phyloP scores from a whole-genome alignment of 2,113 vertebrate species.

The Crypturellus undulatus region DNA sequence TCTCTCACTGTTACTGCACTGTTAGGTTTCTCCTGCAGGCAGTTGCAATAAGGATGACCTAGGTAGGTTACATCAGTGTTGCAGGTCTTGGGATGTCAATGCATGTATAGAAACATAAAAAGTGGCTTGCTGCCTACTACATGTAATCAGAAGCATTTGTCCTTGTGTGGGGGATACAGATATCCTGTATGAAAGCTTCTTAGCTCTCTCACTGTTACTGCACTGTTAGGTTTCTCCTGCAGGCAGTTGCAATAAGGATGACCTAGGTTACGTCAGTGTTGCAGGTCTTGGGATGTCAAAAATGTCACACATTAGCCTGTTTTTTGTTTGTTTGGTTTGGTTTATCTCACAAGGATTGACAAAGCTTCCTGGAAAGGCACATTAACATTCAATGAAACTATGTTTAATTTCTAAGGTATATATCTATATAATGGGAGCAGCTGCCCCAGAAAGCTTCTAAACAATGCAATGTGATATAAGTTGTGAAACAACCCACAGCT shows the following conservation, averaged over 20 bases:
- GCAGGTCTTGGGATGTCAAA: not conserved
- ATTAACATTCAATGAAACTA: not conserved
- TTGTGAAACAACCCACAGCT: not conserved
- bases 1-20: not conserved
- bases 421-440: not conserved
- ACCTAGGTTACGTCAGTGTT: not conserved
- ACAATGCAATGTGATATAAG: rapidly evolving
- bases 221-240: not conserved
- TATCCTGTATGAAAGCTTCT: not conserved
- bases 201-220: not conserved
- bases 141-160: not conserved
- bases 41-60: not conserved
- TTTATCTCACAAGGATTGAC: not conserved
- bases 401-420: not conserved
- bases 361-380: not conserved
- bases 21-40: not conserved
- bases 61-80: not conserved
- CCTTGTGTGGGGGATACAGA: not conserved
- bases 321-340: too few species aligned
- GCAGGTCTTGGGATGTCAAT: not conserved
- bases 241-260: not conserved
- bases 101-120: too few species aligned
- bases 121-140: not conserved
- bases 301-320: not conserved
- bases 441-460: not conserved